Evolutionary conservation across 2,113 vertebrate species (phyloP).

Genomic region (Rostratula benghalensis): DNA sequence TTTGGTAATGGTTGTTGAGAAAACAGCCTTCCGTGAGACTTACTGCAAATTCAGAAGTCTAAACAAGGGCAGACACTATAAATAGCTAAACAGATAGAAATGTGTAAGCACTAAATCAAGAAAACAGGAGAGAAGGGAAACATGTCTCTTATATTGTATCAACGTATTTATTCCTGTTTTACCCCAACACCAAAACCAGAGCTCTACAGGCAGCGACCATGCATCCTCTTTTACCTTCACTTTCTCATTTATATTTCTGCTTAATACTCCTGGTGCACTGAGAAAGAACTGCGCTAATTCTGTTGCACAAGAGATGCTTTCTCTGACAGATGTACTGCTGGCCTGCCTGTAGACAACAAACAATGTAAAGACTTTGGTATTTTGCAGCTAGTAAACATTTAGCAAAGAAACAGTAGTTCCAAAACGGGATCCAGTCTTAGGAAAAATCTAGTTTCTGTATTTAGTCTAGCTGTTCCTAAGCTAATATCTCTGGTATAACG

Average conservation of each 20-base stretch:
- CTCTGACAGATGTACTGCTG: neutral
- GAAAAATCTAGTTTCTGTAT: neutral
- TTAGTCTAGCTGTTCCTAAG: neutral
- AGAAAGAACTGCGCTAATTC: neutral
- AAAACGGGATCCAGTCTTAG: neutral
- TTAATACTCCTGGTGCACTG: neutral
- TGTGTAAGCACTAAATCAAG: neutral
- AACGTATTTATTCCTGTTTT: neutral
- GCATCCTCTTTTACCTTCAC: neutral
- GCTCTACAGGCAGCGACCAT: neutral
- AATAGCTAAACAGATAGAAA: neutral
- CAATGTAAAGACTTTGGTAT: neutral
- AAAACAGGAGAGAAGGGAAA: neutral
- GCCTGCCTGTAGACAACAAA: neutral
- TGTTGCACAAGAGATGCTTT: neutral
- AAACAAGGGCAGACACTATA: neutral
- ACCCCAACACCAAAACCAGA: neutral
- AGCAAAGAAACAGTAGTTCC: neutral
- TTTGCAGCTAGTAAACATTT: neutral
- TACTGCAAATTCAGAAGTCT: neutral
- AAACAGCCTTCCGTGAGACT: neutral
- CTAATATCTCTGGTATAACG: neutral
- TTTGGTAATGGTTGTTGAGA: neutral
- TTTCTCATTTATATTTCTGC: neutral
- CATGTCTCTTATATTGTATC: neutral